Conservation (phyloP, 2,888 invertebrate species). For the Nasonia oneida region DNA sequence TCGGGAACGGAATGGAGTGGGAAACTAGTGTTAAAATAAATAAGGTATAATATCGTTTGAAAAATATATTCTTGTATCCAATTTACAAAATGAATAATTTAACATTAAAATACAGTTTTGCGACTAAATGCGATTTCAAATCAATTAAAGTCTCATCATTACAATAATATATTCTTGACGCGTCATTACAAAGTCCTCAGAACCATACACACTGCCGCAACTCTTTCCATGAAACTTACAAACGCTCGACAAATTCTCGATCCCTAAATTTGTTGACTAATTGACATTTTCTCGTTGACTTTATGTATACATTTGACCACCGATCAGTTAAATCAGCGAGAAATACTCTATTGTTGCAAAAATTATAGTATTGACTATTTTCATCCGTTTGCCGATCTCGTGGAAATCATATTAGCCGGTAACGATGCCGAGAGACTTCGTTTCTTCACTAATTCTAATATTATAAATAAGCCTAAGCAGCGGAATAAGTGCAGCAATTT, state of each 20-base stretch:
- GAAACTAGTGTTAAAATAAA: too few species aligned
- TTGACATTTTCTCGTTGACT: not conserved
- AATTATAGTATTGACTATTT: constrained; percentile 1
- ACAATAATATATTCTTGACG: not conserved
- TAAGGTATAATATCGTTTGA: too few species aligned
- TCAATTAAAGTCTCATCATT: not conserved
- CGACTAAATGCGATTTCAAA: not conserved
- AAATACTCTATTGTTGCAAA: not conserved
- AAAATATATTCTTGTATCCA: too few species aligned
- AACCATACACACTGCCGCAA: not conserved
- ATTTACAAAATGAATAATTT: not conserved
- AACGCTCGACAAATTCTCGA: not conserved
- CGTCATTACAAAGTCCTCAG: not conserved
- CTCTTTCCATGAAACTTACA: not conserved
- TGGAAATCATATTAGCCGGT: not conserved
- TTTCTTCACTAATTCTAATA: not conserved
- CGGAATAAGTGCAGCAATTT: constrained; percentile 35
- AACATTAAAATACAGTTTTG: not conserved
- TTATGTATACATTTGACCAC: not conserved
- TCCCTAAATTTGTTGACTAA: not conserved
- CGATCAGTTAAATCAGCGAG: constrained; percentile 27
- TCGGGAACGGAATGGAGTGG: too few species aligned
- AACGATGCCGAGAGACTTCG: not conserved
- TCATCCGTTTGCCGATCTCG: not conserved
- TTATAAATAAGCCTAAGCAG: not conserved